phyloP scores from a whole-genome alignment of 2,888 invertebrate genomes.

The Xylota sylvarum region DNA sequence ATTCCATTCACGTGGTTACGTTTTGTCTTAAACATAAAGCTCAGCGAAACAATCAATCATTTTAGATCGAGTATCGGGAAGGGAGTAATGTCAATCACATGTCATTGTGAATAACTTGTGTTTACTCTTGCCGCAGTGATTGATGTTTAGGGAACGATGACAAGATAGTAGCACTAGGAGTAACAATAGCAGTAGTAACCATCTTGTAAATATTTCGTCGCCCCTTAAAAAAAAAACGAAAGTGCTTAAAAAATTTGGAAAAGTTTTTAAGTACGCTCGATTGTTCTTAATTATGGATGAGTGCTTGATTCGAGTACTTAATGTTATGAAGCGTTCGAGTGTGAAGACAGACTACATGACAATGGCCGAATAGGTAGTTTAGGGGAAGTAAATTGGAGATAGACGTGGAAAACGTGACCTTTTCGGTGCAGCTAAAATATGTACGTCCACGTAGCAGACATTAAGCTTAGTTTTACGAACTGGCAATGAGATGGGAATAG shows the following conservation, averaged over 20 bases:
- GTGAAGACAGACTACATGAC: slow-evolving; percentile 31
- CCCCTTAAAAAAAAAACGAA: not conserved
- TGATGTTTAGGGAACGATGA: slow-evolving; percentile 30
- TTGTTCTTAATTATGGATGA: slow-evolving; percentile 34
- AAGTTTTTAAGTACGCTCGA: not conserved
- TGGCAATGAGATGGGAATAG: slow-evolving; percentile 8
- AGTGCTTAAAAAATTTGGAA: not conserved
- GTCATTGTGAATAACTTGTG: slow-evolving; percentile 24
- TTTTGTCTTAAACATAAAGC: not conserved
- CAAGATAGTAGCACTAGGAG: slow-evolving; percentile 5
- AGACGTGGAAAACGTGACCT: slow-evolving; percentile 38
- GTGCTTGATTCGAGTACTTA: slow-evolving; percentile 19
- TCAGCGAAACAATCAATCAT: slow-evolving; percentile 41
- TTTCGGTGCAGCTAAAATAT: not conserved
- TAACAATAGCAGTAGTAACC: not conserved
- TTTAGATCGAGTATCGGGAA: slow-evolving; percentile 16
- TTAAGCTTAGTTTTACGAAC: slow-evolving; percentile 25
- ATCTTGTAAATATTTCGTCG: not conserved
- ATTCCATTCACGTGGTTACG: not conserved
- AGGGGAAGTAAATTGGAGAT: slow-evolving; percentile 20
- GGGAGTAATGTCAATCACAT: slow-evolving; percentile 55
- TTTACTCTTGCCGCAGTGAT: slow-evolving; percentile 26
- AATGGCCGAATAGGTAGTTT: slow-evolving; percentile 11
- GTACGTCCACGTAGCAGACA: slow-evolving; percentile 31
- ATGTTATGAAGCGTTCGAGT: not conserved